phyloP scores from a whole-genome alignment of 2,113 vertebrate genomes.

The Lepisosteus oculatus region DNA sequence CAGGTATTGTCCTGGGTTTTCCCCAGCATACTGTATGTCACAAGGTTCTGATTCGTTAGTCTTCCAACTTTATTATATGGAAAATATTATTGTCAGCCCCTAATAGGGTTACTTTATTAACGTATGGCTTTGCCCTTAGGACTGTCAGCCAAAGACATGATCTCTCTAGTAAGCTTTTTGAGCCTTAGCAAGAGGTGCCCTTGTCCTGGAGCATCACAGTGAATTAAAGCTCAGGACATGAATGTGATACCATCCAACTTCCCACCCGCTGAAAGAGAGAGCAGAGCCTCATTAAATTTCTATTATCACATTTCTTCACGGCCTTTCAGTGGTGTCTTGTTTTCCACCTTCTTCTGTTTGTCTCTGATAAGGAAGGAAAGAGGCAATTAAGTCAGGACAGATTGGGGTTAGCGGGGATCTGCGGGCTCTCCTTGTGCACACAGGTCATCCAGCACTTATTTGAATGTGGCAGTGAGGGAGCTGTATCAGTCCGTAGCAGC shows the following conservation, averaged over 20 bases:
- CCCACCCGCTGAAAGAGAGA: conserved; percentile 13
- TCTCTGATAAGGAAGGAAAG: conserved; percentile 54
- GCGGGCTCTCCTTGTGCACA: conserved; percentile 11
- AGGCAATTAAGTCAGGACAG: conserved; percentile 10
- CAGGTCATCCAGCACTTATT: conserved; percentile 37
- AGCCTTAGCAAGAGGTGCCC: not conserved
- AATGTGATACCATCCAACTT: not conserved
- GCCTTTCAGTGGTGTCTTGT: conserved; percentile 33
- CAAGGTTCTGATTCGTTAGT: too few species aligned
- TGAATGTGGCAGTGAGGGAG: conserved; percentile 41
- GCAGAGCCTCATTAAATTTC: conserved; percentile 23
- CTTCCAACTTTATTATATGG: too few species aligned
- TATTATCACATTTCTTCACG: conserved; percentile 38
- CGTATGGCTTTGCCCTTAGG: too few species aligned
- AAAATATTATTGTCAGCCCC: too few species aligned
- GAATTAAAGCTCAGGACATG: too few species aligned
- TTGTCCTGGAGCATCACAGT: too few species aligned
- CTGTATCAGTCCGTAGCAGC: conserved; percentile 54
- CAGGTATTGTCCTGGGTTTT: too few species aligned
- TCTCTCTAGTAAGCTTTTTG: too few species aligned
- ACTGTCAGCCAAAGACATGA: too few species aligned
- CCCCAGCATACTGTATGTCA: too few species aligned
- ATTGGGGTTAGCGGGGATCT: conserved; percentile 21
- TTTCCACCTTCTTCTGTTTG: conserved; percentile 47
- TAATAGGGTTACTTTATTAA: too few species aligned